Conservation (phyloP, 2,888 invertebrate genomes). For the Graphium colonna region DNA sequence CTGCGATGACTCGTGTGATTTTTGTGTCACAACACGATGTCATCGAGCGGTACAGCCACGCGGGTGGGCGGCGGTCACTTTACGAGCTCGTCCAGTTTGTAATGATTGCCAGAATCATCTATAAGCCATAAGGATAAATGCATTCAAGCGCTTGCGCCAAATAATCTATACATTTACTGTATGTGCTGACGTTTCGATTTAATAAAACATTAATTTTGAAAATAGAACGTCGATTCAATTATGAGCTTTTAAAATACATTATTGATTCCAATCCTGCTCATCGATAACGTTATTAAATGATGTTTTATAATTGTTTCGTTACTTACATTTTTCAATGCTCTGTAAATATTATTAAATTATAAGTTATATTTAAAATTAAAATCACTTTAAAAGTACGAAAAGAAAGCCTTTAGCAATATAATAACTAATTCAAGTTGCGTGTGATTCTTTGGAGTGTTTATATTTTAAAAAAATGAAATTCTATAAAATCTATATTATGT, state of each 20-base stretch:
- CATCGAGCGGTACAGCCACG: conserved; percentile 27
- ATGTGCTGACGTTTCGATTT: background rate
- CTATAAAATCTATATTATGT: too few species aligned
- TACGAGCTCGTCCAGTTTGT: conserved; percentile 14
- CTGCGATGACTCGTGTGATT: conserved; percentile 61
- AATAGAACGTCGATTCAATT: background rate
- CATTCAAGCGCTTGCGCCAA: conserved; percentile 11
- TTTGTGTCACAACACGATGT: conserved; percentile 39
- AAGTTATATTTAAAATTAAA: too few species aligned
- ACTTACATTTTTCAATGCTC: too few species aligned
- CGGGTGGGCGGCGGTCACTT: conserved; percentile 50
- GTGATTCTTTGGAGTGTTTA: too few species aligned
- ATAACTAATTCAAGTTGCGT: too few species aligned
- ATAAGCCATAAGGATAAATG: conserved; percentile 5
- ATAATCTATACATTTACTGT: conserved; percentile 7
- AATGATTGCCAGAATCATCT: conserved; percentile 13
- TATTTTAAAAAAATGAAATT: too few species aligned
- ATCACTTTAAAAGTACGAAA: too few species aligned
- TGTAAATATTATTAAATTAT: too few species aligned
- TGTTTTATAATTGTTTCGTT: too few species aligned
- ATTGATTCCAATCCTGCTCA: background rate
- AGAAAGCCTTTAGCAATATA: too few species aligned
- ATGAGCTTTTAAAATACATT: background rate
- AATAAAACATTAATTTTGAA: background rate
- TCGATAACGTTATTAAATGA: background rate